phyloP scores from a whole-genome alignment of 2,113 vertebrate genomes.

The Zosterops japonicus region DNA sequence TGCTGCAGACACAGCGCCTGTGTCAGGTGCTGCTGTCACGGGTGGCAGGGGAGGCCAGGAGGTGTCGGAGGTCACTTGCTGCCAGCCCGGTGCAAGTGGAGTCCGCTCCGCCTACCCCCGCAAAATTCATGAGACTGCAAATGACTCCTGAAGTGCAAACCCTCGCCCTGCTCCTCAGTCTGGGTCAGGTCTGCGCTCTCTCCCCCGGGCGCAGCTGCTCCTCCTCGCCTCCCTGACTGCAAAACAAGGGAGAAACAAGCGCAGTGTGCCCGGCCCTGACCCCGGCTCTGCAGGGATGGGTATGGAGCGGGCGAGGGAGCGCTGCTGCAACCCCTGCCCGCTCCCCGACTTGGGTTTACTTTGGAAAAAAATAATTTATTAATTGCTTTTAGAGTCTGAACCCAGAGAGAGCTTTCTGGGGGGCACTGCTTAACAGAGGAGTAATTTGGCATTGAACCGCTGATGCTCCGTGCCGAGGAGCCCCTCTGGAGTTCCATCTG shows the following conservation, averaged over 20 bases:
- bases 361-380: not conserved
- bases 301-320: fast-evolving
- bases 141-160: not conserved
- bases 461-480: not conserved
- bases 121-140: not conserved
- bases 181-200: not conserved
- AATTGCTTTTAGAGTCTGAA: not conserved
- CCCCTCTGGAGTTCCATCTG: too few relatives aligned
- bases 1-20: fast-evolving
- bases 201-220: not conserved
- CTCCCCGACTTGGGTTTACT: not conserved
- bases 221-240: not conserved
- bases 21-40: not conserved
- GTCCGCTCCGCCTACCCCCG: not conserved
- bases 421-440: not conserved
- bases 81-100: not conserved
- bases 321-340: too few relatives aligned
- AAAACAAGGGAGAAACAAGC: not conserved
- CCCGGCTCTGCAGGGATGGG: not conserved
- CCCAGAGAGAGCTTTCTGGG: not conserved
- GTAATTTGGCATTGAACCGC: not conserved
- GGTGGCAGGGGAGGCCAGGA: not conserved
- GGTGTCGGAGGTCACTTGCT: not conserved
- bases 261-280: not conserved
- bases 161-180: not conserved